These are phyloP conservation scores for Hylaea fasciaria DNA, from an alignment of 2,888 invertebrate species.

Conservation along the genomic window DNA sequence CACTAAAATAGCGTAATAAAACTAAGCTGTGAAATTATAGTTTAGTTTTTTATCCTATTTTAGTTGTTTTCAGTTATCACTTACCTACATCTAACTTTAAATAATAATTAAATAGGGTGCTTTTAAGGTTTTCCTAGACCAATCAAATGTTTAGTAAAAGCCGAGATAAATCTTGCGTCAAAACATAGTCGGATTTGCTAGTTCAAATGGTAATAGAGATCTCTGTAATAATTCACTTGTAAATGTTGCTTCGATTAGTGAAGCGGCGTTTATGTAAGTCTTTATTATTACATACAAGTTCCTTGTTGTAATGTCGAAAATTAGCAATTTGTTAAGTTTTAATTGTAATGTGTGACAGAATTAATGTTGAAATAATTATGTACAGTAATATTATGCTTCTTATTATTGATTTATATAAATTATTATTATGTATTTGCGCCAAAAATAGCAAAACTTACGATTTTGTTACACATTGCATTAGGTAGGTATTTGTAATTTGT, in stretches of 20 bases:
- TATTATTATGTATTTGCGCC: constrained; percentile 1
- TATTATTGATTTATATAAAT: constrained; percentile 2
- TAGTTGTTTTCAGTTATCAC: too few relatives aligned
- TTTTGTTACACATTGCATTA: constrained; percentile 16
- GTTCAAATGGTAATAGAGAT: constrained; percentile 3
- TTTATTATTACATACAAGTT: not conserved
- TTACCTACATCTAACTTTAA: too few relatives aligned
- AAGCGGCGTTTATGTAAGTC: not conserved
- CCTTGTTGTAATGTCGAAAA: constrained; percentile 5
- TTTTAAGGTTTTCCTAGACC: too few relatives aligned
- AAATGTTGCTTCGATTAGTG: not conserved
- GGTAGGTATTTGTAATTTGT: constrained; percentile 6
- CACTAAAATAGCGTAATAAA: too few relatives aligned
- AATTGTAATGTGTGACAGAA: constrained; percentile 9
- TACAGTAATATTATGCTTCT: constrained; percentile 8
- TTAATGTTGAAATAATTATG: constrained; percentile 3
- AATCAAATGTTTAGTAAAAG: too few relatives aligned
- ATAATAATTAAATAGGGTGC: too few relatives aligned
- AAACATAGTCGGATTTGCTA: too few relatives aligned
- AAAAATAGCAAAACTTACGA: constrained; percentile 17
- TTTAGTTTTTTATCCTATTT: too few relatives aligned
- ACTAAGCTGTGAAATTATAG: too few relatives aligned
- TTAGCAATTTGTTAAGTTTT: constrained; percentile 5
- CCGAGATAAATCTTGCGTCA: too few relatives aligned
- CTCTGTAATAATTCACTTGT: constrained; percentile 4